Conservation (phyloP, 2,113 vertebrate species). For the Cyanoderma ruficeps region DNA sequence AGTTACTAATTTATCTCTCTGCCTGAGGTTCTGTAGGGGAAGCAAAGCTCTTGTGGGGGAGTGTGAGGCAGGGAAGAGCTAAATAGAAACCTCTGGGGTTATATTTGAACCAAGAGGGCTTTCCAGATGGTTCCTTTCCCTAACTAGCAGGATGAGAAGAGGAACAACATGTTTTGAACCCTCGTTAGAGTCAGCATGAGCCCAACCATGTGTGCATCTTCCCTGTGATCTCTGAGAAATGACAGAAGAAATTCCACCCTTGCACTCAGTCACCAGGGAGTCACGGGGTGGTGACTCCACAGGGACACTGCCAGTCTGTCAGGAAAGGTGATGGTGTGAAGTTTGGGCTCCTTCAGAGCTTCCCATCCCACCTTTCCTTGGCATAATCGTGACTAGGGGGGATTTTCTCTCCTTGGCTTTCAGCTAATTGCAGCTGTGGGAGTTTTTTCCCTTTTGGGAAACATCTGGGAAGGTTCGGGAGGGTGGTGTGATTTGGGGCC, state of each 20-base stretch:
- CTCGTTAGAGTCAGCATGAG: fast-evolving
- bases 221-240: not conserved
- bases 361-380: not conserved
- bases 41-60: not conserved
- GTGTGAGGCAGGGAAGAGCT: not conserved
- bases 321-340: fast-evolving
- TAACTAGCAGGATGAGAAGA: not conserved
- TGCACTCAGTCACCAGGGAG: not conserved
- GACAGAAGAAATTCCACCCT: not conserved
- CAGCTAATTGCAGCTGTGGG: not conserved
- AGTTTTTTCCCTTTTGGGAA: not conserved
- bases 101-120: not conserved
- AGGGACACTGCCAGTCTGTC: not conserved
- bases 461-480: not conserved
- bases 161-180: not conserved
- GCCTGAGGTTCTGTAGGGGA: not conserved
- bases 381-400: fast-evolving
- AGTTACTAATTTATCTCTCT: not conserved
- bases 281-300: not conserved
- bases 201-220: not conserved
- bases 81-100: not conserved
- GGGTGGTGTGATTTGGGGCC: fast-evolving
- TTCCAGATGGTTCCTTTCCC: not conserved
- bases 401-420: not conserved
- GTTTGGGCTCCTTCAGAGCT: not conserved